These are phyloP conservation scores for Trichomycterus rosablanca DNA, from an alignment of 2,113 vertebrate genomes.

Conservation along the genomic window DNA sequence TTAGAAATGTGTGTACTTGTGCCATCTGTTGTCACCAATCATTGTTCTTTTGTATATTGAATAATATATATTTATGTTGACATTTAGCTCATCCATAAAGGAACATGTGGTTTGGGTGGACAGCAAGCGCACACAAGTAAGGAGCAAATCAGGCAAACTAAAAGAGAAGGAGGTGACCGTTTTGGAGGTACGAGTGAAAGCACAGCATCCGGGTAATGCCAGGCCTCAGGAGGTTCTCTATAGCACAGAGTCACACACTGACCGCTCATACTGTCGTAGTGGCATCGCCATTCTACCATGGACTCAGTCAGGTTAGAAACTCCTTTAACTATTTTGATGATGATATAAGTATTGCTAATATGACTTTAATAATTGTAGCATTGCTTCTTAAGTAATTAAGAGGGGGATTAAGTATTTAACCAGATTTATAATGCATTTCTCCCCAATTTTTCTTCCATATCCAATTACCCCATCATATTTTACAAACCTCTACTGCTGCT, in stretches of 20 bases:
- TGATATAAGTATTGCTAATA: no score
- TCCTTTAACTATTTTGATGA: neutral
- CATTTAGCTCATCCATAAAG: constrained; percentile 67
- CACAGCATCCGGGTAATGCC: constrained; percentile 61
- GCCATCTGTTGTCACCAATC: no score
- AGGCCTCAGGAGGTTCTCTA: constrained; percentile 65
- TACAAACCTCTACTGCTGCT: no score
- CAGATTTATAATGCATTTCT: no score
- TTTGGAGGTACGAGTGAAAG: constrained; percentile 67
- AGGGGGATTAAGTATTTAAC: no score
- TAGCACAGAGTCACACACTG: constrained; percentile 67
- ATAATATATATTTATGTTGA: no score
- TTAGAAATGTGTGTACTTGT: no score
- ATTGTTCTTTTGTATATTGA: no score
- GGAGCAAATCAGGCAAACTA: constrained; percentile 63
- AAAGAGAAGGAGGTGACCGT: constrained; percentile 69
- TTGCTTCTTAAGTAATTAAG: no score
- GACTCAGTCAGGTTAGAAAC: constrained; percentile 48
- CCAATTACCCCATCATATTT: no score
- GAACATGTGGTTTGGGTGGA: constrained; percentile 70
- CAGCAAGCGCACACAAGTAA: constrained; percentile 64
- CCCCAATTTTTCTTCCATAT: no score
- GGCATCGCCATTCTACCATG: constrained; percentile 64
- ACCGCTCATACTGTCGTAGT: constrained; percentile 65
- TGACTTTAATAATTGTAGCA: no score